Conservation (phyloP, 2,113 vertebrate species). For the Castor canadensis region DNA sequence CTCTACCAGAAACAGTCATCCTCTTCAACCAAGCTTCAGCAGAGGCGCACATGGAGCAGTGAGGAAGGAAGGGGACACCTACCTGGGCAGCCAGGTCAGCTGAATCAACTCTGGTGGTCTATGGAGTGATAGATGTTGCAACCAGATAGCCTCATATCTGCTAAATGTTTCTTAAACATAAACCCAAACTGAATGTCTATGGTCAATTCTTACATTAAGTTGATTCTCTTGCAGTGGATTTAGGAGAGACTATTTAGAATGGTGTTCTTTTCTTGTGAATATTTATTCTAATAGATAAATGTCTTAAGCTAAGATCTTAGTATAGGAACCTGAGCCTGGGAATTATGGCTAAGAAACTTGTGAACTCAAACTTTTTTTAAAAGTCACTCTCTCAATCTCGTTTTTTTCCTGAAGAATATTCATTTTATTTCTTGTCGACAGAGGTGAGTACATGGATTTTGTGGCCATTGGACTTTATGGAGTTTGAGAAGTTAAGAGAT, state of each 20-base stretch:
- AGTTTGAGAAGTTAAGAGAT: background rate
- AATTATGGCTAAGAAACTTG: slow-evolving; percentile 22
- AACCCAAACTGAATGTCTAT: background rate
- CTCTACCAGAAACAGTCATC: too few relatives aligned
- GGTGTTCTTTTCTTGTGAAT: background rate
- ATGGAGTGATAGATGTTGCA: too few relatives aligned
- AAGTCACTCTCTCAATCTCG: background rate
- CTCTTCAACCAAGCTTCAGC: too few relatives aligned
- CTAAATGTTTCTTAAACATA: background rate
- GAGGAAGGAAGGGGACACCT: too few relatives aligned
- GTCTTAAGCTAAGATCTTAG: background rate
- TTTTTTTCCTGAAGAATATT: background rate
- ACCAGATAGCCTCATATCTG: too few relatives aligned
- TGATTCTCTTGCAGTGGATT: slow-evolving; percentile 19
- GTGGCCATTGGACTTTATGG: background rate
- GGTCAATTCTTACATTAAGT: background rate
- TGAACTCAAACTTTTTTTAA: background rate
- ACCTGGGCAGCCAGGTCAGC: too few relatives aligned
- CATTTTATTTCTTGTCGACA: background rate
- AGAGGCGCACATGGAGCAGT: too few relatives aligned
- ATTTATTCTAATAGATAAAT: background rate
- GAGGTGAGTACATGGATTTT: background rate
- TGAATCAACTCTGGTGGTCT: too few relatives aligned
- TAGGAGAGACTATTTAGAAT: slow-evolving; percentile 15
- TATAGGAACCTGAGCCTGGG: background rate